Conservation (phyloP, 2,888 invertebrate genomes). For the Tribolium freemani region DNA sequence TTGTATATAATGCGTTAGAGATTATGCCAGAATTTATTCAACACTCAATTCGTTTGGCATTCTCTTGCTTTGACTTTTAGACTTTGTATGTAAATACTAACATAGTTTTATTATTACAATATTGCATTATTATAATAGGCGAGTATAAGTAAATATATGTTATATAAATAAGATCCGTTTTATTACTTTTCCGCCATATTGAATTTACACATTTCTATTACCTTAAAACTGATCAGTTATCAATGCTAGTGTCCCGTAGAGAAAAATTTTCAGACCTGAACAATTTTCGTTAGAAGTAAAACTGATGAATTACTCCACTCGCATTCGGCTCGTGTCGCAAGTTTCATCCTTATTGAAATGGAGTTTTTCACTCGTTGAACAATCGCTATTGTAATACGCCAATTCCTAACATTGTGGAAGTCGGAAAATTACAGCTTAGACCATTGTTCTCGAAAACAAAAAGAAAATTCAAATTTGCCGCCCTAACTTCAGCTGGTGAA, state of each 20-base stretch:
- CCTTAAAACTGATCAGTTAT: too few relatives aligned
- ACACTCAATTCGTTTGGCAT: slow-evolving; percentile 58
- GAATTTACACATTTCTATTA: too few relatives aligned
- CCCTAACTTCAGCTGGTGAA: background rate
- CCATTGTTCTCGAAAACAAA: background rate
- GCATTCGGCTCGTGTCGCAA: too few relatives aligned
- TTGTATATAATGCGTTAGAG: slow-evolving; percentile 45
- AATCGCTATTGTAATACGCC: too few relatives aligned
- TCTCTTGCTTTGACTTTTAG: slow-evolving; percentile 61
- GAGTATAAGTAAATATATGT: slow-evolving; percentile 56
- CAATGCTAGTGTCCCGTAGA: too few relatives aligned
- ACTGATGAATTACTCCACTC: too few relatives aligned
- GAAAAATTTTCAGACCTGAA: too few relatives aligned
- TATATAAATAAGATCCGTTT: slow-evolving; percentile 40
- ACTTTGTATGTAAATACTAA: slow-evolving; percentile 65
- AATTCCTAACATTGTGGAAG: too few relatives aligned
- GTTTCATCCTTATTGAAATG: too few relatives aligned
- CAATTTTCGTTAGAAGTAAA: background rate
- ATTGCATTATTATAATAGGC: slow-evolving; percentile 54
- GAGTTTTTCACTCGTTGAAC: background rate
- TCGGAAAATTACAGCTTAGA: too few relatives aligned
- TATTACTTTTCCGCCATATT: background rate
- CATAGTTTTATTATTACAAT: slow-evolving; percentile 59
- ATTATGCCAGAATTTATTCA: slow-evolving; percentile 44
- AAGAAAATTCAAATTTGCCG: background rate